Conservation (phyloP, 2,113 vertebrate genomes). For the Neodontobutis hainanensis region DNA sequence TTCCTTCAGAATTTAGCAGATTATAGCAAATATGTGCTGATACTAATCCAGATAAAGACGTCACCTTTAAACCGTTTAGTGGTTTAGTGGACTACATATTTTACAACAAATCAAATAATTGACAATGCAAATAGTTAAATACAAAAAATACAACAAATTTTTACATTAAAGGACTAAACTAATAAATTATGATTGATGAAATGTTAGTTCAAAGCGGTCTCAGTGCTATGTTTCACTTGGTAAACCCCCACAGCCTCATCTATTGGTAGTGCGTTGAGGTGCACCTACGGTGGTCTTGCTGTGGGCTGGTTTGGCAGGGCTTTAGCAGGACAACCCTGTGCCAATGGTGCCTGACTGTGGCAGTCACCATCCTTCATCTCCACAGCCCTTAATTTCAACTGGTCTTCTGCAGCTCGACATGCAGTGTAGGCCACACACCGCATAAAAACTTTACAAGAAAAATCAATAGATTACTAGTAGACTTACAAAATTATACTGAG, state of each 20-base stretch:
- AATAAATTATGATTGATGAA: slow-evolving; percentile 40
- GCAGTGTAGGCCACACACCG: slow-evolving; percentile 92
- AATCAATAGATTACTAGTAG: not conserved
- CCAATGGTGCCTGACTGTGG: slow-evolving; percentile 36
- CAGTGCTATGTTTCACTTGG: slow-evolving; percentile 55
- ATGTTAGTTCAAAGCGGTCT: slow-evolving; percentile 35
- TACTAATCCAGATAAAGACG: too few species aligned
- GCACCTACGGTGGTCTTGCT: slow-evolving; percentile 17
- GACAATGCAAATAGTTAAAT: slow-evolving; percentile 34
- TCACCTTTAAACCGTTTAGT: not conserved
- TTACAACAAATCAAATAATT: slow-evolving; percentile 24
- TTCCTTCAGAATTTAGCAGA: too few species aligned
- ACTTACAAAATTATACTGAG: not conserved
- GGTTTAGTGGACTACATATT: not conserved
- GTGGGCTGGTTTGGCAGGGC: slow-evolving; percentile 18
- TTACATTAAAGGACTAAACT: slow-evolving; percentile 18
- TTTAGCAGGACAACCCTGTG: slow-evolving; percentile 35
- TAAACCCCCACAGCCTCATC: slow-evolving; percentile 33
- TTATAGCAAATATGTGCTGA: not conserved
- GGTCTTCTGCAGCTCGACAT: slow-evolving; percentile 87
- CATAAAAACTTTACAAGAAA: slow-evolving; percentile 84
- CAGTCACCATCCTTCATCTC: slow-evolving; percentile 49
- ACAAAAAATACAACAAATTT: slow-evolving; percentile 27
- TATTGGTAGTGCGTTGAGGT: slow-evolving; percentile 15
- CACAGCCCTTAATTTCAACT: slow-evolving; percentile 75